Percentiles rank a stretch among this genome's conserved stretches.
These are phyloP conservation scores for Aegotheles bennettii DNA, from an alignment of 2,113 vertebrate genomes.

Conservation along the genomic window DNA sequence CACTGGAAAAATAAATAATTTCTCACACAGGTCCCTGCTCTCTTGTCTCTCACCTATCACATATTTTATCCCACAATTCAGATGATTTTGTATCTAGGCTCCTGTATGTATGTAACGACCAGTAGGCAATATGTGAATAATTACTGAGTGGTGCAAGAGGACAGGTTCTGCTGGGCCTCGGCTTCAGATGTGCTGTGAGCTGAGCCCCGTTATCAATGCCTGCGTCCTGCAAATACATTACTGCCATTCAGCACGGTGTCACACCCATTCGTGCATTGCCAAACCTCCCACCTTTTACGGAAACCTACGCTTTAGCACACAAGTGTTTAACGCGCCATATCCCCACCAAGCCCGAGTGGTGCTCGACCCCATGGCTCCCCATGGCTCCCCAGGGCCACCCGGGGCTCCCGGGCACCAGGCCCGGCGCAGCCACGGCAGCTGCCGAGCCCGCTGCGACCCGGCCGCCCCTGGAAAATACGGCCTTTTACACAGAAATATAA, in stretches of 20 bases:
- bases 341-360: neutral
- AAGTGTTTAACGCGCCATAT: neutral
- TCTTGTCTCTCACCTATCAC: neutral
- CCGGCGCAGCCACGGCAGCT: too few species aligned
- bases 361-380: too few species aligned
- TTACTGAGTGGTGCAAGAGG: accelerated
- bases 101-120: accelerated
- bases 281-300: neutral
- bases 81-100: neutral
- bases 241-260: neutral
- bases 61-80: neutral
- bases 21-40: neutral
- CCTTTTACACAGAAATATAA: too few species aligned
- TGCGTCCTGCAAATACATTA: neutral
- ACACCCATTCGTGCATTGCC: neutral
- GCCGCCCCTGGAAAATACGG: too few species aligned
- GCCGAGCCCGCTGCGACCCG: too few species aligned
- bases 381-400: too few species aligned
- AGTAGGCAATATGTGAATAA: neutral
- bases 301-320: neutral
- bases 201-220: too few species aligned
- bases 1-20: neutral
- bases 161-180: neutral
- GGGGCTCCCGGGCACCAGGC: too few species aligned
- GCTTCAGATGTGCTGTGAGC: neutral